Conservation (phyloP, 1,140 invertebrate genomes). For the Ctenoplectra terminalis region DNA sequence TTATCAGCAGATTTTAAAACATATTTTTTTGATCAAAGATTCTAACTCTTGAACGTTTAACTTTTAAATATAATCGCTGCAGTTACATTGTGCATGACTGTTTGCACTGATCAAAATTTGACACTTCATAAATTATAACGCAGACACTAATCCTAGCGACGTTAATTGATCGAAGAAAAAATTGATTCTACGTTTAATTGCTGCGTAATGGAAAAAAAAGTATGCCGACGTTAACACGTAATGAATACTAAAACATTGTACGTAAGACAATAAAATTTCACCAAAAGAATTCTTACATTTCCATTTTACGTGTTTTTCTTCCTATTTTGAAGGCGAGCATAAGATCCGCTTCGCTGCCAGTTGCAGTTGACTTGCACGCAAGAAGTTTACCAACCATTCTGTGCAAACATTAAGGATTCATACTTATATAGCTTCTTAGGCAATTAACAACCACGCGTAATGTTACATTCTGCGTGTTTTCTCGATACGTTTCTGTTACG, state of each 20-base stretch:
- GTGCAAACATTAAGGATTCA: neutral
- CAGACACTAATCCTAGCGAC: neutral
- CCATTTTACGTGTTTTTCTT: neutral
- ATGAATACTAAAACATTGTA: neutral
- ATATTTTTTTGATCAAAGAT: too few species aligned
- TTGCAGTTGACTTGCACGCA: neutral
- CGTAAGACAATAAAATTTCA: neutral
- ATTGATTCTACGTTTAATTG: neutral
- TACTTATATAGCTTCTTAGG: neutral
- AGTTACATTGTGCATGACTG: too few species aligned
- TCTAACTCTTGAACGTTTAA: too few species aligned
- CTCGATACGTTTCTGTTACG: neutral
- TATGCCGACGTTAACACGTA: neutral
- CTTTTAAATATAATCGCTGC: too few species aligned
- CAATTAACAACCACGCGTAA: neutral
- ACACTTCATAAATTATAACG: neutral
- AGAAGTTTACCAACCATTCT: neutral
- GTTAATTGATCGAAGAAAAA: neutral
- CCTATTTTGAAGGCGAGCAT: neutral
- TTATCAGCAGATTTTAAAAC: too few species aligned
- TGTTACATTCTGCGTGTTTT: neutral
- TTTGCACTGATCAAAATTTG: neutral
- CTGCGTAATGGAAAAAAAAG: too few species aligned
- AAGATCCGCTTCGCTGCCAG: neutral
- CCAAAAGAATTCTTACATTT: constrained; percentile 5